Conservation (phyloP, 1,140 invertebrate genomes). For the Sminthurinus signatus region DNA sequence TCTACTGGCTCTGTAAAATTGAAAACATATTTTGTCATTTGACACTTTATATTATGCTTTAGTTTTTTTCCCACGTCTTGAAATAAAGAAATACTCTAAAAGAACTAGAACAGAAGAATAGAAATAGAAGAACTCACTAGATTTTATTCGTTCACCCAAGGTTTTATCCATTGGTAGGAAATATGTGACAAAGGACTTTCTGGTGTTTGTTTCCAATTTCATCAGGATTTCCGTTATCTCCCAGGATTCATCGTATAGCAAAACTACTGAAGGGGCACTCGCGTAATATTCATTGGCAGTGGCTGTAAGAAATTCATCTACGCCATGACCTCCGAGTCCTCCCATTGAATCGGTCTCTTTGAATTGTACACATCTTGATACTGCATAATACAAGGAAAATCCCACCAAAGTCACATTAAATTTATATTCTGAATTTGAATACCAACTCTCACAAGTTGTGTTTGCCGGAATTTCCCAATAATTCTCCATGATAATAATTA, state of each 20-base stretch:
- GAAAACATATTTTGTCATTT: not conserved
- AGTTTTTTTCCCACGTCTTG: not conserved
- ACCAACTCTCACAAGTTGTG: constrained; percentile 18
- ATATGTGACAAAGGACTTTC: constrained; percentile 34
- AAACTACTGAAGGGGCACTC: constrained; percentile 21
- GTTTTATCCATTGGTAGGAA: constrained; percentile 28
- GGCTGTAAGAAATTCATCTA: constrained; percentile 27
- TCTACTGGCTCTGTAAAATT: constrained; percentile 23
- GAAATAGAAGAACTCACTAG: constrained; percentile 25
- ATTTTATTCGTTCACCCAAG: constrained; percentile 9
- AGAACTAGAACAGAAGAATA: no score
- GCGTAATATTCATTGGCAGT: constrained; percentile 31
- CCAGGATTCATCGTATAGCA: constrained; percentile 39
- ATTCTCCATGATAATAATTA: not conserved
- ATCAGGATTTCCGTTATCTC: constrained; percentile 29
- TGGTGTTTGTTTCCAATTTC: constrained; percentile 17
- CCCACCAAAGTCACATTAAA: constrained; percentile 12
- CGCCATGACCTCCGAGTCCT: constrained; percentile 13
- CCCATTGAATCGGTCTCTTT: constrained; percentile 3
- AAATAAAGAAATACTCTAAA: not conserved
- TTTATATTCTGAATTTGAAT: no score
- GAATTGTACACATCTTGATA: constrained; percentile 20
- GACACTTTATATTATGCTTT: not conserved
- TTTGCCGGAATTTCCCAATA: constrained; percentile 10
- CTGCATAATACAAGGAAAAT: constrained; percentile 23